Conservation (phyloP, 2,797 vertebrate genomes). For the Danio aesculapii region DNA sequence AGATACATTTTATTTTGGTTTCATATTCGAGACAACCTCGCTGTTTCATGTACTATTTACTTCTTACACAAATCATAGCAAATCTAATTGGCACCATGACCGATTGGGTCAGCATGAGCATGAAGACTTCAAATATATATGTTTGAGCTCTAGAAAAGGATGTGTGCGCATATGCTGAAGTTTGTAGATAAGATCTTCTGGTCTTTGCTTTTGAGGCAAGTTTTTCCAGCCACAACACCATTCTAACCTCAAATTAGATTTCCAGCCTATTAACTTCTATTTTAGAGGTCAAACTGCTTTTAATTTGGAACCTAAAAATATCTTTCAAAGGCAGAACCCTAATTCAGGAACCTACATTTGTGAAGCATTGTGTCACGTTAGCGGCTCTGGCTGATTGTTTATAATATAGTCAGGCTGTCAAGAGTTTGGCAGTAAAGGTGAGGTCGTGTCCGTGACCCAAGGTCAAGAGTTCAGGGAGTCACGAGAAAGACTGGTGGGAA, state of each 20-base stretch:
- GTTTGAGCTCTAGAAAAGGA: not conserved
- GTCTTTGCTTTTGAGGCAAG: not conserved
- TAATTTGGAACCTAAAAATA: conserved; percentile 15
- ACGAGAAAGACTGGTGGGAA: conserved; percentile 53
- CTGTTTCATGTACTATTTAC: not conserved
- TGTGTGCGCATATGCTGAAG: not conserved
- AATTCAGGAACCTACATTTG: not conserved
- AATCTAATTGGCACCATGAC: not conserved
- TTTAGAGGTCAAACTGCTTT: conserved; percentile 6
- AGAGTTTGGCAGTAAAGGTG: conserved; percentile 45
- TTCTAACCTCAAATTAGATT: conserved; percentile 33
- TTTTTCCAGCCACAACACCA: not conserved
- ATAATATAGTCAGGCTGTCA: conserved; percentile 39
- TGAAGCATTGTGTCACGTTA: conserved; percentile 14
- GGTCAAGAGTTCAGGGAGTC: conserved; percentile 55
- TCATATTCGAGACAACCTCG: too few relatives aligned
- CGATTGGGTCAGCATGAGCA: not conserved
- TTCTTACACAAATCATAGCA: not conserved
- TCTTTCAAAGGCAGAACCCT: not conserved
- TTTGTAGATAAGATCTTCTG: not conserved
- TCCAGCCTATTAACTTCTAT: conserved; percentile 14
- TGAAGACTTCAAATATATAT: too few relatives aligned
- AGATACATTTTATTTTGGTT: too few relatives aligned
- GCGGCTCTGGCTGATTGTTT: conserved; percentile 41
- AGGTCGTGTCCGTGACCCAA: conserved; percentile 47